A percentile compares a stretch with the other conserved stretches of the same genome.
phyloP scores from a whole-genome alignment of 2,888 invertebrate genomes.

The Caenorhabditis sp. region DNA sequence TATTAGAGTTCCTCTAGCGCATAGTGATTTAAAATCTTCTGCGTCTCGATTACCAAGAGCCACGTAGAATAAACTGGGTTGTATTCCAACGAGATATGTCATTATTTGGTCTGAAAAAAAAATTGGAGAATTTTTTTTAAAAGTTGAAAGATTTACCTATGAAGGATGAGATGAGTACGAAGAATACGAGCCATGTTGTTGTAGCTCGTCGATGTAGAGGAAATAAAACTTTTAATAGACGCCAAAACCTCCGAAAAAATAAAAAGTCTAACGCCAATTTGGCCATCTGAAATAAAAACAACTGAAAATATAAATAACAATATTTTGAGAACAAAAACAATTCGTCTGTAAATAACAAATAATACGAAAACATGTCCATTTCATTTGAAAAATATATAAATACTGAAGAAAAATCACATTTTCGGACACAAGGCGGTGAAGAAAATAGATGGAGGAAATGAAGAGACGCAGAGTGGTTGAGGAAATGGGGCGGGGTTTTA shows the following conservation, averaged over 20 bases:
- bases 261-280: slow-evolving; percentile 70
- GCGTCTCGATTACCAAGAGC: slow-evolving; percentile 72
- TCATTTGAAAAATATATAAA: background rate
- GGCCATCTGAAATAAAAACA: slow-evolving; percentile 51
- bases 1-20: slow-evolving; percentile 70
- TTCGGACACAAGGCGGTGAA: slow-evolving; percentile 1
- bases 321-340: background rate
- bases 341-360: background rate
- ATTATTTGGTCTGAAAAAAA: slow-evolving; percentile 74
- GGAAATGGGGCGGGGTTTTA: background rate
- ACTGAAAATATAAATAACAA: too few species aligned
- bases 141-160: slow-evolving; percentile 65
- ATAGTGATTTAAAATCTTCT: slow-evolving; percentile 70
- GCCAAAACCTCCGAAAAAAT: slow-evolving; percentile 72
- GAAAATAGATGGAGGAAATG: background rate
- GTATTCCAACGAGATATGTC: slow-evolving; percentile 75
- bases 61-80: slow-evolving; percentile 75
- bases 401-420: slow-evolving; percentile 8
- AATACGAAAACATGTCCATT: slow-evolving; percentile 2
- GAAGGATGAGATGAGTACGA: slow-evolving; percentile 69
- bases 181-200: slow-evolving; percentile 70
- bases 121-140: background rate
- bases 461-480: background rate
- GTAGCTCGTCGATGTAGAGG: slow-evolving; percentile 69
- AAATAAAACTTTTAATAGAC: slow-evolving; percentile 71